Percentiles rank a stretch among this genome's conserved stretches.
Conservation (phyloP, 2,797 vertebrate species). For the Triplophysa bombifrons region DNA sequence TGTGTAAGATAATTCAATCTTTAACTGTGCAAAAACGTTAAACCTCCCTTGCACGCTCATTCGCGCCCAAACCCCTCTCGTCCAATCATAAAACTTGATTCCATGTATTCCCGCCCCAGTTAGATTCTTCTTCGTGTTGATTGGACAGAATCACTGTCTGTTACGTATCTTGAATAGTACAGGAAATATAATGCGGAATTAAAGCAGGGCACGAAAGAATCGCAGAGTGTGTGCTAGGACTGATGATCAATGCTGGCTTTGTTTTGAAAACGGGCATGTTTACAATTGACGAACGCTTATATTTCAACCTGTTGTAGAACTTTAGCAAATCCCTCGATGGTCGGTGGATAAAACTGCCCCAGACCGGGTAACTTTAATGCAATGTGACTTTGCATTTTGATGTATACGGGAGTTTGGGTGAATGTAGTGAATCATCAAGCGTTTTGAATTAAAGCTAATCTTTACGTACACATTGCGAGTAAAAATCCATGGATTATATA, state of each 20-base stretch:
- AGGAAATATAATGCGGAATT: slow-evolving; percentile 31
- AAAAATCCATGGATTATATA: slow-evolving; percentile 57
- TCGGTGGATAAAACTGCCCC: neutral
- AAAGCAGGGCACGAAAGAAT: slow-evolving; percentile 7
- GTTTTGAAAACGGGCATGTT: slow-evolving; percentile 2
- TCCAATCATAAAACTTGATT: slow-evolving; percentile 33
- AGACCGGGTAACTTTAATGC: neutral
- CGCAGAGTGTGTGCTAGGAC: no score
- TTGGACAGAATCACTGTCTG: slow-evolving; percentile 2
- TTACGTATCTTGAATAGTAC: neutral
- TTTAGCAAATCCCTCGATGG: neutral
- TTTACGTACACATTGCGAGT: neutral
- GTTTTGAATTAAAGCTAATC: neutral
- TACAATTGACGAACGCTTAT: neutral
- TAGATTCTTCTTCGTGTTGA: neutral
- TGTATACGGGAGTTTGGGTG: neutral
- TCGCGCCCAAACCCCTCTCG: slow-evolving; percentile 1
- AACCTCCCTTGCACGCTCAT: slow-evolving; percentile 1
- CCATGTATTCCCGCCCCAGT: slow-evolving; percentile 16
- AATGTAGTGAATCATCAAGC: neutral
- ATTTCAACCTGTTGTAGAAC: neutral
- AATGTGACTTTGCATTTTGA: neutral
- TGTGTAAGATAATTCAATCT: no score
- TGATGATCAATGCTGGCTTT: neutral
- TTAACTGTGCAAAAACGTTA: no score